phyloP scores from a whole-genome alignment of 1,140 invertebrate genomes.

The Galendromus occidentalis region DNA sequence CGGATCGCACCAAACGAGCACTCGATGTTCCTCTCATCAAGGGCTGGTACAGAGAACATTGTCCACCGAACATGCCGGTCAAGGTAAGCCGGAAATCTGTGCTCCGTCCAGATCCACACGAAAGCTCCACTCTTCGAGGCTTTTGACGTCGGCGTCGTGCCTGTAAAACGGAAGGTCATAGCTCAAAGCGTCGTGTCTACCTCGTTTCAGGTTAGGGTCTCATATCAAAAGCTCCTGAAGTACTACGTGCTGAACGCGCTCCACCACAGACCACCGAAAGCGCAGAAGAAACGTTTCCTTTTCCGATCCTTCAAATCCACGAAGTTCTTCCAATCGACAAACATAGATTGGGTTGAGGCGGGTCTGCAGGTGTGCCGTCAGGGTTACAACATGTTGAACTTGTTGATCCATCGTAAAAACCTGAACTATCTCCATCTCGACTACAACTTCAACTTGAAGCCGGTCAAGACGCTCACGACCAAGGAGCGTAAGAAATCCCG shows the following conservation, averaged over 20 bases:
- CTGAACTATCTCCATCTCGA: constrained; percentile 98
- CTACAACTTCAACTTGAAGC: constrained; percentile 99
- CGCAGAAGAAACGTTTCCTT: constrained; percentile 91
- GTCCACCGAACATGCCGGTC: constrained; percentile 91
- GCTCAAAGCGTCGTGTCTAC: too few relatives aligned
- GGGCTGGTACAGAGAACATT: constrained; percentile 80
- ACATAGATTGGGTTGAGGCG: constrained; percentile 97
- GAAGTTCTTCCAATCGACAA: constrained; percentile 99
- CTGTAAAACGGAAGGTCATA: too few relatives aligned
- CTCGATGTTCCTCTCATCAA: constrained; percentile 95
- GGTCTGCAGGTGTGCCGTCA: constrained; percentile 88
- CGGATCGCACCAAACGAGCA: constrained; percentile 56
- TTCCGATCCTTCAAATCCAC: constrained; percentile 99
- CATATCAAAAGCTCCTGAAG: constrained; percentile 95
- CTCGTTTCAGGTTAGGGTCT: constrained; percentile 43
- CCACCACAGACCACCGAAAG: constrained; percentile 89
- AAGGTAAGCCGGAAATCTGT: constrained; percentile 45
- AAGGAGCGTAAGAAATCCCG: constrained; percentile 98
- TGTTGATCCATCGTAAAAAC: constrained; percentile 97
- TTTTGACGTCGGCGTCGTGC: too few relatives aligned
- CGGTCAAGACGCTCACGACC: constrained; percentile 95
- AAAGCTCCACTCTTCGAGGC: too few relatives aligned
- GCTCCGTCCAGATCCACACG: too few relatives aligned
- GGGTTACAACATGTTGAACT: constrained; percentile 98
- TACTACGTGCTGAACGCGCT: constrained; percentile 94